These are phyloP conservation scores for Lichenostomus cassidix DNA, from an alignment of 2,113 vertebrate species.

Conservation along the genomic window DNA sequence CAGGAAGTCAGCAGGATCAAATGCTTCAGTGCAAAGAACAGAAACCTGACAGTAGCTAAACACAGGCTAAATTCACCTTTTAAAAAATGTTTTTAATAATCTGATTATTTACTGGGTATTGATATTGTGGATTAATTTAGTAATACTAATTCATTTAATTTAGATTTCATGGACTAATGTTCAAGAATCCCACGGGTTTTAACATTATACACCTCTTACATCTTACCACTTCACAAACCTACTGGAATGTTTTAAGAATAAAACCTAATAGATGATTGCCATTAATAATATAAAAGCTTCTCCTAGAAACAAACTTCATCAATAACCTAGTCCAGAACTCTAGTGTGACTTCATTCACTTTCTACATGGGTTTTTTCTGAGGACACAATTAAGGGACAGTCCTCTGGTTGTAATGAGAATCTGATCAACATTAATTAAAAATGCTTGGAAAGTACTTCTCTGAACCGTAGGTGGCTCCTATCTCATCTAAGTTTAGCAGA, in stretches of 20 bases:
- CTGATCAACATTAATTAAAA: constrained; percentile 41
- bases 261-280: neutral
- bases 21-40: neutral
- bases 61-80: neutral
- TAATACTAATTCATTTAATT: neutral
- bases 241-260: neutral
- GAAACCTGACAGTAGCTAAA: neutral
- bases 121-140: neutral
- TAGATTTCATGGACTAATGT: neutral
- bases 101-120: neutral
- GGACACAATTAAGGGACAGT: neutral
- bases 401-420: neutral
- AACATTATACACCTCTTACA: neutral
- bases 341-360: neutral
- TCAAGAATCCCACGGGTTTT: neutral
- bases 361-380: neutral
- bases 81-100: neutral
- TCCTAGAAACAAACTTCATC: neutral
- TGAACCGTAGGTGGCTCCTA: neutral
- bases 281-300: neutral
- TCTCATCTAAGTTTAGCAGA: neutral
- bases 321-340: neutral
- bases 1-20: neutral
- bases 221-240: neutral
- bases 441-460: neutral